Percentiles rank a stretch among this genome's conserved stretches.
phyloP scores from a whole-genome alignment of 2,113 vertebrate genomes.

The Callochromis pleurospilus region DNA sequence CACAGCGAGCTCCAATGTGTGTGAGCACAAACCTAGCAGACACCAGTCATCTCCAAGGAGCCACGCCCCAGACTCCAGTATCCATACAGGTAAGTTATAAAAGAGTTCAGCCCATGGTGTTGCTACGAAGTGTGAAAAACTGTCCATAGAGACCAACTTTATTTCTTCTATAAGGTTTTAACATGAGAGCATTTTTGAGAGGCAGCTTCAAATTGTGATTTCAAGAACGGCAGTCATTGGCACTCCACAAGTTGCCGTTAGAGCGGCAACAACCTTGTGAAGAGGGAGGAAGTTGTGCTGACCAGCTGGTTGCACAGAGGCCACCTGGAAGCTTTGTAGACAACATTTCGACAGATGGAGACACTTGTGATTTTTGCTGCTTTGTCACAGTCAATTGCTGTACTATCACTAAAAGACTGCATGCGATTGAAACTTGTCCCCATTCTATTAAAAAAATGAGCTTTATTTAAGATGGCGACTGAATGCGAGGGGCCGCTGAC shows the following conservation, averaged over 20 bases:
- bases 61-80: not conserved
- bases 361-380: not conserved
- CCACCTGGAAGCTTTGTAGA: not conserved
- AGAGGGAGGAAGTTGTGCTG: not conserved
- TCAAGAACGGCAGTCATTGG: not conserved
- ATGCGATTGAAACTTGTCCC: not conserved
- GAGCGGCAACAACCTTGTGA: not conserved
- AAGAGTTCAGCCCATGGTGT: not conserved
- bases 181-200: not conserved
- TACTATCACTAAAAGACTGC: not conserved
- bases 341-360: not conserved
- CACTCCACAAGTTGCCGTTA: not conserved
- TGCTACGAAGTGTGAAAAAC: not conserved
- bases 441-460: not conserved
- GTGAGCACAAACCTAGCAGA: not conserved
- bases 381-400: not conserved
- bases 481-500: not conserved
- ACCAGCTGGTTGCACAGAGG: not conserved
- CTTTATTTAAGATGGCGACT: not conserved
- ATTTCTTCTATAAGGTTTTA: not conserved
- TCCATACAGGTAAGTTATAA: rapidly evolving
- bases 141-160: not conserved
- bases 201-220: not conserved
- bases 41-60: not conserved
- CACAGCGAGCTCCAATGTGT: not conserved